Base-by-base conservation (phyloP, 2,888 invertebrate species). In the Salticus scenicus region DNA sequence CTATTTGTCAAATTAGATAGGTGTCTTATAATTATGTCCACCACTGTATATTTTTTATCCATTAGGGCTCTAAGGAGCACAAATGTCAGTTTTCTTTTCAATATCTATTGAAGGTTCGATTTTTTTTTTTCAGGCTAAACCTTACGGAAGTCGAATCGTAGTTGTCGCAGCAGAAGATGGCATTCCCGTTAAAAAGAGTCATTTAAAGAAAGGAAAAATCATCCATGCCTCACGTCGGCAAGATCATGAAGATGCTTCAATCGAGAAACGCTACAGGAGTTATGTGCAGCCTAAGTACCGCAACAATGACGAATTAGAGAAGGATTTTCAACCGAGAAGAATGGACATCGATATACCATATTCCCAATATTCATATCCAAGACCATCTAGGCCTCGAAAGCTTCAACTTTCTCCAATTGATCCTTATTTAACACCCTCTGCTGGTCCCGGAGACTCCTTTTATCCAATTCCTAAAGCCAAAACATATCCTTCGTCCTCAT, bases 251-350 rank as follows among this genome's bases (percentile, higher is more conserved):
- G 70, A 78, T n/a, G 24, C 27, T 1, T 69, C 73, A 1, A 7
- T n/a, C 5, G 78, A 70, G 20, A 69, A 70, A 10, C 67, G 67
- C 10, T 57, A 69, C 24, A 31, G 31, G 14, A 63, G 24, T 1
- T 85, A 85, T 57, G 57, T 37, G n/a, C 73, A 74, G 20, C 84
- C 84, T 14, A 78, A 79, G 27, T 85, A 85, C 70, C 72, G 84
- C 10, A 85, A 85, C 28, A 79, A 74, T 8, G 84, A 73, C 33
- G 84, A 85, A 17, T 17, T 85, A 30, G 84, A 85, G n/a, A 69
- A 64, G n/a, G 42, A 27, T 27, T 85, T 74, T 63, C 47, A n/a
- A 8, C 78, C 78, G 5, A 78, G 78, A 31, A 69, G 78, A 47
- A 69, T 78, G 0, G 84, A 85, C 28, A 17, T 41, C 28, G 24